phyloP scores from a whole-genome alignment of 2,888 invertebrate species.

The Pherbina coryleti region DNA sequence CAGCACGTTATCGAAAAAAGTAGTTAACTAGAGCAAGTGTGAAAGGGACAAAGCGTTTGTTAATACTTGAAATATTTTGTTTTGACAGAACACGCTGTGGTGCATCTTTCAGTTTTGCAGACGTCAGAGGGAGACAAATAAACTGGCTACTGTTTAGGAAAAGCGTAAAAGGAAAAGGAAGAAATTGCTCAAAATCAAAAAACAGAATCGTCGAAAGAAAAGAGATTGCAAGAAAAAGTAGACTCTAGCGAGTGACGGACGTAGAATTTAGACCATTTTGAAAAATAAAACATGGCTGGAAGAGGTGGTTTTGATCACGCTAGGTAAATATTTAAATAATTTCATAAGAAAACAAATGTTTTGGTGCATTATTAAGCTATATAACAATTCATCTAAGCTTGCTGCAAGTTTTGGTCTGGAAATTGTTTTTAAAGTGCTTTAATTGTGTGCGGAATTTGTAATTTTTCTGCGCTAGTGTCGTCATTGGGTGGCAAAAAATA shows the following conservation, averaged over 20 bases:
- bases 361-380: background rate
- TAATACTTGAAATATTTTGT: background rate
- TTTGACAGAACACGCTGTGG: slow-evolving; percentile 22
- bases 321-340: slow-evolving; percentile 74
- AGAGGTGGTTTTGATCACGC: slow-evolving; percentile 88
- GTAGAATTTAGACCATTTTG: slow-evolving; percentile 61
- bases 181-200: slow-evolving; percentile 31
- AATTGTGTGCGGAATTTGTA: slow-evolving; percentile 25
- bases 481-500: slow-evolving; percentile 53
- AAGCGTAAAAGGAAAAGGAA: slow-evolving; percentile 3
- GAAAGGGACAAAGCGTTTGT: slow-evolving; percentile 21
- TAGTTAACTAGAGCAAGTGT: background rate
- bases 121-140: slow-evolving; percentile 5
- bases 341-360: slow-evolving; percentile 1
- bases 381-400: slow-evolving; percentile 42
- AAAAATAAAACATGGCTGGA: slow-evolving; percentile 85
- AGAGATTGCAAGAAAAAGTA: slow-evolving; percentile 39
- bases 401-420: background rate
- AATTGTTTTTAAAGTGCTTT: background rate
- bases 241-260: slow-evolving; percentile 43
- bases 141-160: background rate
- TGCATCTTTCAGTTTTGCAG: background rate
- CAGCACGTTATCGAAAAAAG: slow-evolving; percentile 23
- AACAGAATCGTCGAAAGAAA: slow-evolving; percentile 38
- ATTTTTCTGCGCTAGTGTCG: slow-evolving; percentile 51